Percentiles rank a stretch among this genome's conserved stretches.
Evolutionary conservation across 1,140 invertebrate species (phyloP).

Genomic region (Phenacoccus solenopsis): DNA sequence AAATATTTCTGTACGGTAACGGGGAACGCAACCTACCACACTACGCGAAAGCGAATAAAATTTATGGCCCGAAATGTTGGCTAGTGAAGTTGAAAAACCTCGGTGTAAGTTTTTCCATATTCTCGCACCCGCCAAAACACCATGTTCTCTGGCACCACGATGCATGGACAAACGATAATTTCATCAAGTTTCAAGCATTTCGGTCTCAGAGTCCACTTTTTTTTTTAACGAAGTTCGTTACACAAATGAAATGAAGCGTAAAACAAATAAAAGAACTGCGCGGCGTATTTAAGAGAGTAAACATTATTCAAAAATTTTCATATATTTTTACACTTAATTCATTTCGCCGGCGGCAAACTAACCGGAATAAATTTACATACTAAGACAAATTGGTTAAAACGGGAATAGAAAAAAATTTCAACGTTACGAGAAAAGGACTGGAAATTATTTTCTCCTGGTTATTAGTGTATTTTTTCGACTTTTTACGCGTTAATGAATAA

Average conservation of each 20-base stretch:
- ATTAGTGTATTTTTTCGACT: not conserved
- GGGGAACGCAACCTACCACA: no score
- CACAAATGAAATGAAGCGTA: not conserved
- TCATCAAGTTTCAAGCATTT: no score
- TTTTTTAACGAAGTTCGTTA: not conserved
- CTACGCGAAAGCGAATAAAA: no score
- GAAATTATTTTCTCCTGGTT: not conserved
- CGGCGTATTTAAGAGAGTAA: constrained; percentile 4
- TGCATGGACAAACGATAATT: no score
- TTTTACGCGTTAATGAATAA: not conserved
- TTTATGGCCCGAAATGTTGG: not conserved
- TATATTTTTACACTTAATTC: constrained; percentile 6
- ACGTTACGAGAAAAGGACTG: not conserved
- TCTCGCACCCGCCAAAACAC: no score
- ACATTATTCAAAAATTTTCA: not conserved
- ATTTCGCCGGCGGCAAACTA: not conserved
- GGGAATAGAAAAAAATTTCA: not conserved
- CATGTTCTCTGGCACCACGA: no score
- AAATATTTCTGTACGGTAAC: no score
- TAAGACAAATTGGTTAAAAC: not conserved
- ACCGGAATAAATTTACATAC: constrained; percentile 10
- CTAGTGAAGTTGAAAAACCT: not conserved
- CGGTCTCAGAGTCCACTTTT: no score
- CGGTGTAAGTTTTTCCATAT: no score
- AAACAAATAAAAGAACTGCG: not conserved